These are phyloP conservation scores for Eulemur rubriventer DNA, from an alignment of 2,797 vertebrate species.

Conservation along the genomic window DNA sequence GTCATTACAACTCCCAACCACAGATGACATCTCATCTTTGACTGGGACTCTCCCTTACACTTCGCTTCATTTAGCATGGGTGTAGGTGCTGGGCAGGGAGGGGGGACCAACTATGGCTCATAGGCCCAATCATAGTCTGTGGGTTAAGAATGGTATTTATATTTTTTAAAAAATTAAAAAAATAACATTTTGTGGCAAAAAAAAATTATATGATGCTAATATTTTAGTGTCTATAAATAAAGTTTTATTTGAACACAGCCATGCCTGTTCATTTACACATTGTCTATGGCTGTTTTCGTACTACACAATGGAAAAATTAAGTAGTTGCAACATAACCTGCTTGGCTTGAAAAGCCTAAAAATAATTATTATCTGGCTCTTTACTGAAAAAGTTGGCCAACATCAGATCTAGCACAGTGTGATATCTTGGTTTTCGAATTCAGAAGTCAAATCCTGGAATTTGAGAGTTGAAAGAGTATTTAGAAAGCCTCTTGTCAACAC, in stretches of 20 bases:
- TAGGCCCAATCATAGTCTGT: neutral
- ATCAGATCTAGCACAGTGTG: neutral
- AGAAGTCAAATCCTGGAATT: neutral
- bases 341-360: neutral
- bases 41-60: neutral
- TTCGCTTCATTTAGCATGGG: neutral
- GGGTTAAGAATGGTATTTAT: neutral
- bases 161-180: conserved; percentile 2
- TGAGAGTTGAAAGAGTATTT: neutral
- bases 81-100: too few relatives aligned
- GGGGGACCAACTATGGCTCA: neutral
- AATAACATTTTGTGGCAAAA: conserved; percentile 33
- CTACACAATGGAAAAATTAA: neutral
- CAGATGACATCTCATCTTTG: neutral
- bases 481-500: neutral
- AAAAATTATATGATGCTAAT: conserved; percentile 6
- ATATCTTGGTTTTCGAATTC: neutral
- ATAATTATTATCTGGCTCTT: neutral
- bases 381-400: neutral
- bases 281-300: neutral
- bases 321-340: neutral
- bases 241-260: neutral
- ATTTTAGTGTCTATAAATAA: conserved; percentile 19
- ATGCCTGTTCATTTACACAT: neutral
- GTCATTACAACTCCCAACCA: neutral